Base-by-base conservation (phyloP, 2,113 vertebrate genomes). In the Leptocoma aspasia region DNA sequence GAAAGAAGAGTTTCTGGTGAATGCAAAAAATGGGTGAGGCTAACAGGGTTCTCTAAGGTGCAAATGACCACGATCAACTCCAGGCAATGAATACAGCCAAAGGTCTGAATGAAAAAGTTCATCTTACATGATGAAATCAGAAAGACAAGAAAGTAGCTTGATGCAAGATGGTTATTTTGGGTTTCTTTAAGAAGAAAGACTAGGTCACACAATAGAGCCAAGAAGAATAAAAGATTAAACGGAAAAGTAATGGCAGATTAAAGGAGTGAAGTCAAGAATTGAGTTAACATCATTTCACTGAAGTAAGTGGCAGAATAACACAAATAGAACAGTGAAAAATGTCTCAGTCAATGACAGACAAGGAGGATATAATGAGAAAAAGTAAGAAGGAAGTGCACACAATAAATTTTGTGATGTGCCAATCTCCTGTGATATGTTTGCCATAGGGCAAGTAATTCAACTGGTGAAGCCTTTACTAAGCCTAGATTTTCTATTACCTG, bases 401-500 rank as follows among this genome's bases (percentile, higher is more conserved):
- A 50, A 42, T 13, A 30, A 6, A 27, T 64, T 56, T 21, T 57
- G 30, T 42, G 37, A 66, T 24, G 31, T 30, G 26, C 13, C 26
- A 57, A 10, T 37, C 4, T 56, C 19, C 30, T 85, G 23, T 31
- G 9, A 65, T 60, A 3, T 49, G 20, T 39, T 53, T 65, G 42
- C 26, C 22, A 87, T 10, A 88, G 23, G 23, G 17, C 35, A 39
- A 81, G 4, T 27, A 88, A 56, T 71, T 75, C 27, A 63, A 42
- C 5, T 11, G 45, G 16, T 21, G 17, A 81, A 82, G 19, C 0
- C 6, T 82, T 80, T 19, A 50, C 15, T 19, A 57, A 72, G 9
- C 24, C 7, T 24, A 35, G 28, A 50, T 65, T 60, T 78, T 85
- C 41, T 66, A 35, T 95, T 97, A 99, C 99, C 98, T 98, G 98